Conservation (phyloP, 1,140 invertebrate genomes). For the Muscidifurax raptorellus region DNA sequence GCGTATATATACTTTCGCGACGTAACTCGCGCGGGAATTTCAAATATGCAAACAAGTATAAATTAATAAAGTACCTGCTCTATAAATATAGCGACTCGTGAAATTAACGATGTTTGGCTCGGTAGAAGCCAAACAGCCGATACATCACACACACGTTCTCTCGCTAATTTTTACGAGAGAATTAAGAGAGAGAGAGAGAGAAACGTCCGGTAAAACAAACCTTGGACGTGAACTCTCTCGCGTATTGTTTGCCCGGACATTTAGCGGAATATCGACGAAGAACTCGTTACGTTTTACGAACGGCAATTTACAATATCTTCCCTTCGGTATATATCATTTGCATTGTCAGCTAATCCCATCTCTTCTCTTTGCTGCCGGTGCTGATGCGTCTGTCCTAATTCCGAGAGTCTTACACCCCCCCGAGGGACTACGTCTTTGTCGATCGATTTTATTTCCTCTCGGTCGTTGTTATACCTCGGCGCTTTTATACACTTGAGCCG, state of each 20-base stretch:
- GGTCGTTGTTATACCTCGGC: no score
- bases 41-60: no score
- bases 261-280: neutral
- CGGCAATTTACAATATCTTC: slow-evolving; percentile 14
- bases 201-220: slow-evolving; percentile 51
- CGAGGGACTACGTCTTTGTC: no score
- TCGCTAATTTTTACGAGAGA: neutral
- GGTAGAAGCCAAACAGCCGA: neutral
- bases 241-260: no score
- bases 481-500: no score
- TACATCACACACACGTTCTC: neutral
- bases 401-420: no score
- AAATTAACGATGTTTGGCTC: neutral
- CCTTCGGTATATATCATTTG: neutral
- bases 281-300: neutral
- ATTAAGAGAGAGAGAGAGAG: slow-evolving; percentile 11
- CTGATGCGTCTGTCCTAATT: slow-evolving; percentile 18
- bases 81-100: neutral
- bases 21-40: neutral
- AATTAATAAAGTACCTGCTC: no score
- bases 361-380: neutral
- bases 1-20: neutral
- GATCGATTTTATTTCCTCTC: slow-evolving; percentile 35
- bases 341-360: slow-evolving; percentile 30
- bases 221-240: slow-evolving; percentile 38